Conservation (phyloP, 2,888 invertebrate genomes). For the Chymomyza caudatula region DNA sequence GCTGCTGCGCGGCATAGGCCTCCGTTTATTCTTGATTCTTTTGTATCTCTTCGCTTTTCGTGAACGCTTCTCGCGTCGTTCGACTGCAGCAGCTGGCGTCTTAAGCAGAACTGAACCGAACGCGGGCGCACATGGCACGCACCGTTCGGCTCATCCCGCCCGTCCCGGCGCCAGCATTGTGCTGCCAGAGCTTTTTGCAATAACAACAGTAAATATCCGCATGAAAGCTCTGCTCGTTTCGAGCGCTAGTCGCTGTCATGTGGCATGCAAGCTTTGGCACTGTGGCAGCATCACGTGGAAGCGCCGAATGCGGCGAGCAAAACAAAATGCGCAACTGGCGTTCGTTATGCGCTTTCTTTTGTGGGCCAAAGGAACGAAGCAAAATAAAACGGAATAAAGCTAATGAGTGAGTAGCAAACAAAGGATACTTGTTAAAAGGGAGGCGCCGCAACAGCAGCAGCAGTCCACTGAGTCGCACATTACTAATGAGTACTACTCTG, state of each 20-base stretch:
- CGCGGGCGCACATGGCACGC: not conserved
- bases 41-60: constrained; percentile 28
- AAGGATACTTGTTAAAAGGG: not conserved
- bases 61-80: constrained; percentile 15
- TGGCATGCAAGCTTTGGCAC: constrained; percentile 44
- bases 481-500: not conserved
- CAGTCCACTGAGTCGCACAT: not conserved
- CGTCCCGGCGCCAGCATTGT: constrained; percentile 5
- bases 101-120: constrained; percentile 53
- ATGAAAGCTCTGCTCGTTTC: constrained; percentile 32
- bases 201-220: constrained; percentile 34
- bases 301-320: constrained; percentile 51
- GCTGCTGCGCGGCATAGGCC: not conserved
- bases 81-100: constrained; percentile 68
- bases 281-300: constrained; percentile 40
- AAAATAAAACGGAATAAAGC: not conserved
- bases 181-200: constrained; percentile 26
- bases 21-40: not conserved
- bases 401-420: not conserved
- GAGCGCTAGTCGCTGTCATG: constrained; percentile 14
- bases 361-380: not conserved
- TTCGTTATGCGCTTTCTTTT: not conserved
- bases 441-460: not conserved
- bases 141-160: constrained; percentile 27
- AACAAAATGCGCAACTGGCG: constrained; percentile 37